Percentiles rank a stretch among this genome's conserved stretches.
Conservation (phyloP, 2,113 vertebrate genomes). For the Albula goreensis region DNA sequence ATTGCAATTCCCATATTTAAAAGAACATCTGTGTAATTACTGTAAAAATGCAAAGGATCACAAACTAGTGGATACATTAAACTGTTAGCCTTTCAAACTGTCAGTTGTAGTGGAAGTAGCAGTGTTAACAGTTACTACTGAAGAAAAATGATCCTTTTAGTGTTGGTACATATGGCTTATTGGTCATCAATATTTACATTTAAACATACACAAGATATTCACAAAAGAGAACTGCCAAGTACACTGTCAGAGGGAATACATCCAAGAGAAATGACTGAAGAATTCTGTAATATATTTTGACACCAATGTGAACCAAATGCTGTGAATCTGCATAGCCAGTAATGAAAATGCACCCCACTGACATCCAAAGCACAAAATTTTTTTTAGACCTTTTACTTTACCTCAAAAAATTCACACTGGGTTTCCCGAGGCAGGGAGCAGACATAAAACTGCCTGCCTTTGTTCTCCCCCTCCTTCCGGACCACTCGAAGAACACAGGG, state of each 20-base stretch:
- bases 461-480: conserved; percentile 85
- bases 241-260: background rate
- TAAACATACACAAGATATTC: no score
- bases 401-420: conserved; percentile 85
- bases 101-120: no score
- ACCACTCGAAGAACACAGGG: conserved; percentile 77
- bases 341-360: background rate
- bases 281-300: background rate
- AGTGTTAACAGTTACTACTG: background rate
- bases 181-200: no score
- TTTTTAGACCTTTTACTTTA: conserved; percentile 53
- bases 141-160: background rate
- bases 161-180: no score
- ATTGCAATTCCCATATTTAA: no score
- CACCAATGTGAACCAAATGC: background rate
- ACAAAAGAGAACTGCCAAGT: background rate
- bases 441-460: conserved; percentile 83
- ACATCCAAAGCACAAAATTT: background rate
- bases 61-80: no score
- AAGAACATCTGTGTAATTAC: no score
- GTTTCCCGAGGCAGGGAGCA: conserved; percentile 79
- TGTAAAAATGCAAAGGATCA: no score
- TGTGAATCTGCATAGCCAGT: background rate
- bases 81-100: no score
- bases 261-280: background rate